Conservation (phyloP, 2,113 vertebrate species). For the Aviceda subcristata region DNA sequence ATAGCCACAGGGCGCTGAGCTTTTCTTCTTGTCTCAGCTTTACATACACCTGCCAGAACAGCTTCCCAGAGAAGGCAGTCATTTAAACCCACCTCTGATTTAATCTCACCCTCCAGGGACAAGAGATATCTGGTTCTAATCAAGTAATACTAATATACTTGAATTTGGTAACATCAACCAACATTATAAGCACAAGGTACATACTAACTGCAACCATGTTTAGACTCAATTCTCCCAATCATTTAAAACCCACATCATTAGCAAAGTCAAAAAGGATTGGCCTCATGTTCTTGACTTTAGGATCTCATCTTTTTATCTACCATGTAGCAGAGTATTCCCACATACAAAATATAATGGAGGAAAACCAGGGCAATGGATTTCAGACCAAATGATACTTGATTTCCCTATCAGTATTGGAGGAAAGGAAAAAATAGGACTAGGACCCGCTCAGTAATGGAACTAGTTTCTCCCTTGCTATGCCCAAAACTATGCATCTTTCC, state of each 20-base stretch:
- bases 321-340: not conserved
- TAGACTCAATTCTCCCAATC: not conserved
- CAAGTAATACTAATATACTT: not conserved
- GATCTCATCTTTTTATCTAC: not conserved
- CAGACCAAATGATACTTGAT: not conserved
- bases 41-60: constrained; percentile 29
- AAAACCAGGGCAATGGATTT: not conserved
- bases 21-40: constrained; percentile 26
- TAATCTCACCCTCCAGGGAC: constrained; percentile 45
- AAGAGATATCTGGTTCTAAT: not conserved
- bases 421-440: not conserved
- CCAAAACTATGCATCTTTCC: not conserved
- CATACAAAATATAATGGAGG: not conserved
- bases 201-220: not conserved
- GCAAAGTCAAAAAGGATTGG: not conserved
- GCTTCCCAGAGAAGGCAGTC: not conserved
- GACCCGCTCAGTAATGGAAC: fast-evolving
- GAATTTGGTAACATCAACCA: not conserved
- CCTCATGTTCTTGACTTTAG: not conserved
- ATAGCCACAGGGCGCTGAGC: constrained; percentile 25
- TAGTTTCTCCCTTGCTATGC: not conserved
- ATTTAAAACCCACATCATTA: not conserved
- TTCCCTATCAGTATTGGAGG: not conserved
- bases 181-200: not conserved
- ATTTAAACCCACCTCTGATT: not conserved